A percentile compares a stretch with the other conserved stretches of the same genome.
Conservation (phyloP, 2,113 vertebrate genomes). For the Microtus ochrogaster region DNA sequence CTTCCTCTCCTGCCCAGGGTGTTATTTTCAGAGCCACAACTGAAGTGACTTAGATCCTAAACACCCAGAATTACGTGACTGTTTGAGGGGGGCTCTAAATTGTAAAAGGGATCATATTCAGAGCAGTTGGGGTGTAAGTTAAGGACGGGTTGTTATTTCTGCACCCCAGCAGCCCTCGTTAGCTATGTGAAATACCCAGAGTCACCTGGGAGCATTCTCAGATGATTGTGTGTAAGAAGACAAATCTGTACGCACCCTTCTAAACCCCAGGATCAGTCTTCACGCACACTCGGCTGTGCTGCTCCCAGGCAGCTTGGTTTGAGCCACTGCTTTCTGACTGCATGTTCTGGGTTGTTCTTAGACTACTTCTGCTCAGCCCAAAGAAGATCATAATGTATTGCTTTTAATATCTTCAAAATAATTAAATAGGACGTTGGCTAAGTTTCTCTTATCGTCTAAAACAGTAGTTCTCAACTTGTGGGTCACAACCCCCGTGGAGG, state of each 20-base stretch:
- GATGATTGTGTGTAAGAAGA: background rate
- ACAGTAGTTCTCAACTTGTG: background rate
- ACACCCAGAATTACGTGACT: background rate
- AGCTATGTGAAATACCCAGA: background rate
- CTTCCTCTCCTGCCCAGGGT: background rate
- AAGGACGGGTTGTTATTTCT: background rate
- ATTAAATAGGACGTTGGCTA: background rate
- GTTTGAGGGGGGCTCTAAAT: background rate
- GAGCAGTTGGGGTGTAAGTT: background rate
- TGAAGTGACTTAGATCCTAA: background rate
- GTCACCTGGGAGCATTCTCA: background rate
- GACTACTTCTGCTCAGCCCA: background rate
- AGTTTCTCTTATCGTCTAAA: background rate
- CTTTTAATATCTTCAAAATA: background rate
- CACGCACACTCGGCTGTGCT: background rate
- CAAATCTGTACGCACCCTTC: background rate
- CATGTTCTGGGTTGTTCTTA: background rate
- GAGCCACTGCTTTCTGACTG: background rate
- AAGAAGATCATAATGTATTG: conserved; percentile 11
- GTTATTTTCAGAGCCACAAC: background rate
- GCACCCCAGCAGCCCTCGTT: background rate
- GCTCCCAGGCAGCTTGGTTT: background rate
- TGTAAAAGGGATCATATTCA: background rate
- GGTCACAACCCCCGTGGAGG: background rate
- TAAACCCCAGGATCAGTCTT: background rate